phyloP scores from a whole-genome alignment of 2,888 invertebrate species.

The Drosophila cyrtoloma region DNA sequence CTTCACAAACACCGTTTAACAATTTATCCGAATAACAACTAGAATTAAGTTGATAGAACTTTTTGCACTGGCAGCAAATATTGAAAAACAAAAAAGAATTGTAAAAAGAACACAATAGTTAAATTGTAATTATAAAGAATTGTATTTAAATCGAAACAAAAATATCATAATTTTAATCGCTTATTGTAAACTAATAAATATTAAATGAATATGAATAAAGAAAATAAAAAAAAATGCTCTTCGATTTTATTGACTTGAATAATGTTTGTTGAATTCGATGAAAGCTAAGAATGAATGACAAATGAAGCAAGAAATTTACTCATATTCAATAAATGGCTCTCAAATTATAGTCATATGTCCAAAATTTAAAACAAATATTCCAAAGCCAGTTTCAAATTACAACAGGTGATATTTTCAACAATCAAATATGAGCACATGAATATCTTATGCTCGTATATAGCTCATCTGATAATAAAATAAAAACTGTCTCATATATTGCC shows the following conservation, averaged over 20 bases:
- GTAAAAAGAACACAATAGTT: slow-evolving; percentile 83
- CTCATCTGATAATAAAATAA: slow-evolving; percentile 17
- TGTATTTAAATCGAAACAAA: slow-evolving; percentile 70
- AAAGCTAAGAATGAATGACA: not conserved
- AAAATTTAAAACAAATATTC: slow-evolving; percentile 6
- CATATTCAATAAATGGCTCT: too few relatives aligned
- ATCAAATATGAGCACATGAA: slow-evolving; percentile 1
- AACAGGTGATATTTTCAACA: slow-evolving; percentile 11
- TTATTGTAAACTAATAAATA: slow-evolving; percentile 83
- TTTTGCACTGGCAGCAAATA: slow-evolving; percentile 84
- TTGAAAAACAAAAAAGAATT: slow-evolving; percentile 51
- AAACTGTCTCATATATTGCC: slow-evolving; percentile 5
- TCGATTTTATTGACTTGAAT: not conserved
- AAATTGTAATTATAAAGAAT: slow-evolving; percentile 82
- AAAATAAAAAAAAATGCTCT: slow-evolving; percentile 32
- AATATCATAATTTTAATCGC: slow-evolving; percentile 74
- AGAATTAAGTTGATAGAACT: slow-evolving; percentile 65
- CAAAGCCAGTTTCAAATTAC: slow-evolving; percentile 25
- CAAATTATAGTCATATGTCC: not conserved
- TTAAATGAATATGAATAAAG: slow-evolving; percentile 76
- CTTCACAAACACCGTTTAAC: slow-evolving; percentile 54
- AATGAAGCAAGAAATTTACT: not conserved
- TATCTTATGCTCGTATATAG: not conserved
- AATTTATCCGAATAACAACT: slow-evolving; percentile 33
- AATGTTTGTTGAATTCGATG: not conserved